Conservation (phyloP, 2,888 invertebrate species). For the Meandrusa payeni region DNA sequence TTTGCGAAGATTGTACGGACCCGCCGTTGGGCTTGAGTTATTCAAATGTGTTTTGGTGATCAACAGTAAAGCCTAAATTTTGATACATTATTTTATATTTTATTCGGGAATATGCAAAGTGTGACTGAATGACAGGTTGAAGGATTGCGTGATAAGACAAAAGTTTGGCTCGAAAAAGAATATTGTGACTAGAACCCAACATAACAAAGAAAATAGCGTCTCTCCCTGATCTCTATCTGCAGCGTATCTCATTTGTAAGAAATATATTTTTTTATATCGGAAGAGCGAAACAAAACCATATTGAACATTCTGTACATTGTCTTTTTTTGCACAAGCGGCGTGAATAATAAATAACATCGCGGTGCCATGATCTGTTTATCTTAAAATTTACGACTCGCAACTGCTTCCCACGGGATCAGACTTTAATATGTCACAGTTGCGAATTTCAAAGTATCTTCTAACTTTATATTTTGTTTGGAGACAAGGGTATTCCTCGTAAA, state of each 20-base stretch:
- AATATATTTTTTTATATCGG: too few relatives aligned
- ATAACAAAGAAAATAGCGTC: too few relatives aligned
- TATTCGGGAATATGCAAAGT: too few relatives aligned
- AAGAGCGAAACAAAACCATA: background rate
- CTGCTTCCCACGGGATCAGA: conserved; percentile 13
- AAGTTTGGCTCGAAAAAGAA: too few relatives aligned
- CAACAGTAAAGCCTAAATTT: too few relatives aligned
- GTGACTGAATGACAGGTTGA: too few relatives aligned
- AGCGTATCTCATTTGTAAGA: too few relatives aligned
- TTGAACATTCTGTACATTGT: conserved; percentile 3
- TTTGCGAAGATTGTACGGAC: conserved; percentile 1
- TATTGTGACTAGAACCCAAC: too few relatives aligned
- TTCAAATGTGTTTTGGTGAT: conserved; percentile 7
- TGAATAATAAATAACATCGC: conserved; percentile 13
- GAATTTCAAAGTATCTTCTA: background rate
- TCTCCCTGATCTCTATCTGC: too few relatives aligned
- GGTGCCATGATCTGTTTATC: conserved; percentile 17
- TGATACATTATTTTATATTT: too few relatives aligned
- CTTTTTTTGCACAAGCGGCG: conserved; percentile 6
- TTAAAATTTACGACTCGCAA: conserved; percentile 17
- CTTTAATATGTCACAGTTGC: conserved; percentile 16
- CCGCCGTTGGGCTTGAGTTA: background rate
- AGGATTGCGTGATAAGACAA: too few relatives aligned
- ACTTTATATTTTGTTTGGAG: background rate
- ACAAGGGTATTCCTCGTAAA: too few relatives aligned